Conservation (phyloP, 1,140 invertebrate species). For the Pygmarrhopalites habei region DNA sequence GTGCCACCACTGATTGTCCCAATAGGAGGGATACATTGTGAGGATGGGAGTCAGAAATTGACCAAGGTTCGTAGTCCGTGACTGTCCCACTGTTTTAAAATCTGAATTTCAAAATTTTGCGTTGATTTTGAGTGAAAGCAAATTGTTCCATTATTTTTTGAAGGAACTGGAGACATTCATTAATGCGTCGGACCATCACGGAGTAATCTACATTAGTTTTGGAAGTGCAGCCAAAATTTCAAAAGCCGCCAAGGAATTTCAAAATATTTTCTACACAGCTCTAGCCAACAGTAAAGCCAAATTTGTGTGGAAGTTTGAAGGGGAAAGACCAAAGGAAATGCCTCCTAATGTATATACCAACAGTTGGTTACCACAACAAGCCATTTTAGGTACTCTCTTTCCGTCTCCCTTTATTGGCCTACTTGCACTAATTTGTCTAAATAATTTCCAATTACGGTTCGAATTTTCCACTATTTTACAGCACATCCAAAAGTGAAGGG, state of each 20-base stretch:
- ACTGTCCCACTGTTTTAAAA: no score
- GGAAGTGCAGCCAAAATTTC: slow-evolving; percentile 19
- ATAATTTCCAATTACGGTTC: neutral
- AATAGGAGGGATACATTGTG: slow-evolving; percentile 22
- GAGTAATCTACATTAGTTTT: slow-evolving; percentile 33
- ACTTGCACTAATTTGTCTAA: neutral
- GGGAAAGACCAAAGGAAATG: slow-evolving; percentile 9
- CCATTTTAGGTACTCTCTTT: slow-evolving; percentile 25
- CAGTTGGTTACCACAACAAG: slow-evolving; percentile 37
- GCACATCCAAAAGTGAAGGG: slow-evolving; percentile 19
- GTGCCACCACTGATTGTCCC: slow-evolving; percentile 25
- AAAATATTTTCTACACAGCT: slow-evolving; percentile 18
- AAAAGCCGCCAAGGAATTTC: neutral
- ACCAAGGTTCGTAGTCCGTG: no score
- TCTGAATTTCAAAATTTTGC: no score
- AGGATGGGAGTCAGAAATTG: slow-evolving; percentile 9
- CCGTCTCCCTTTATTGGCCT: no score
- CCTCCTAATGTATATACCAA: slow-evolving; percentile 27
- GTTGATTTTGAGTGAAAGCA: no score
- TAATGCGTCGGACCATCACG: slow-evolving; percentile 4
- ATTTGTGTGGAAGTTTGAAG: slow-evolving; percentile 35
- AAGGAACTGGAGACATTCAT: slow-evolving; percentile 10
- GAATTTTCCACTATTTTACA: neutral
- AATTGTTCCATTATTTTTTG: no score
- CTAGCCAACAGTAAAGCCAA: slow-evolving; percentile 2